These are phyloP conservation scores for Callopanchax toddi DNA, from an alignment of 2,113 vertebrate genomes.

Conservation along the genomic window DNA sequence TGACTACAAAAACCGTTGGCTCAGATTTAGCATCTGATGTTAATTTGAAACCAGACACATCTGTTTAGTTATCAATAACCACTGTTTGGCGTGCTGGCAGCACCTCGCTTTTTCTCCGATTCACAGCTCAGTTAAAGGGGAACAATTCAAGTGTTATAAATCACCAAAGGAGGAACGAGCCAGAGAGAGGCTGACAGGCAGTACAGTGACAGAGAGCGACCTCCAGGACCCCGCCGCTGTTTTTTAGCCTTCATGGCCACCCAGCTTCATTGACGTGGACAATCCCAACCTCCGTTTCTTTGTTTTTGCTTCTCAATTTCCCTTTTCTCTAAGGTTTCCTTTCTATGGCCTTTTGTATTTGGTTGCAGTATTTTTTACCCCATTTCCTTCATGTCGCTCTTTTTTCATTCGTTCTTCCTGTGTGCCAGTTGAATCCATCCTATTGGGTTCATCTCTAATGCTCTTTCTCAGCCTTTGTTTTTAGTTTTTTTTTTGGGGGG, in stretches of 20 bases:
- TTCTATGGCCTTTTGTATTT: constrained; percentile 43
- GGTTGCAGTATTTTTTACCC: constrained; percentile 48
- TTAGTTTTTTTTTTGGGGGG: too few relatives aligned
- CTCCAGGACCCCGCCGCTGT: constrained; percentile 48
- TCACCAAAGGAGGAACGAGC: constrained; percentile 48
- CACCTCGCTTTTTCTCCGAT: constrained; percentile 38
- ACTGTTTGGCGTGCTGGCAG: constrained; percentile 38
- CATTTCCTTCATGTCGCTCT: constrained; percentile 54
- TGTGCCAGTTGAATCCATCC: constrained; percentile 57
- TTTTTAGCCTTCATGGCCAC: constrained; percentile 58
- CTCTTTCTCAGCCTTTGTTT: constrained; percentile 55
- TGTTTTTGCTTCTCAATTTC: constrained; percentile 59
- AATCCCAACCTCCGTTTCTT: constrained; percentile 57
- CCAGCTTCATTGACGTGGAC: constrained; percentile 52
- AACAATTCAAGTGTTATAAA: constrained; percentile 74
- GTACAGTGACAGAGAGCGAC: constrained; percentile 61
- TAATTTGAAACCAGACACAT: constrained; percentile 57
- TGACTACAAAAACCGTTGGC: constrained; percentile 65
- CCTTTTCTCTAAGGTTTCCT: constrained; percentile 46
- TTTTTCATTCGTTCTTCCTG: constrained; percentile 16
- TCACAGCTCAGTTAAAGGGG: constrained; percentile 48
- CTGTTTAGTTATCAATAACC: constrained; percentile 73
- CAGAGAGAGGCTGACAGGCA: constrained; percentile 54
- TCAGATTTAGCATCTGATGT: constrained; percentile 60
- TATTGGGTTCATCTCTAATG: constrained; percentile 61